Conservation (phyloP, 1,140 invertebrate genomes). For the Pseudomyrmex sp. region DNA sequence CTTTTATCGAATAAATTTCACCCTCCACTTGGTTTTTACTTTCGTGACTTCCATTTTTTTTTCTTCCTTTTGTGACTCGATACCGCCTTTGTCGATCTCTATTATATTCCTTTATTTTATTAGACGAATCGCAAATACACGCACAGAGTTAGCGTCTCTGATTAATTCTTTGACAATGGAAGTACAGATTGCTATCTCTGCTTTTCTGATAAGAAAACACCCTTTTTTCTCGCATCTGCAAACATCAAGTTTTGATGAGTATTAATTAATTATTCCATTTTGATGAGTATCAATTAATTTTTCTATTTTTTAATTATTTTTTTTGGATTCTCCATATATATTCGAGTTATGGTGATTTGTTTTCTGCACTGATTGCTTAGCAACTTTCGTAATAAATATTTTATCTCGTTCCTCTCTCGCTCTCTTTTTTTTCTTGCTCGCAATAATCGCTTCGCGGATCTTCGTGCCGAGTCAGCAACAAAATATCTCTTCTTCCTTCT, state of each 20-base stretch:
- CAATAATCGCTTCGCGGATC: constrained; percentile 61
- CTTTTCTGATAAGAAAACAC: too few species aligned
- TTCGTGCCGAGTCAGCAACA: constrained; percentile 41
- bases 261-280: too few species aligned
- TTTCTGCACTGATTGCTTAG: not conserved
- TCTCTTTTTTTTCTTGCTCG: not conserved
- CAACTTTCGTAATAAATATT: constrained; percentile 23
- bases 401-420: not conserved
- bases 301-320: not conserved
- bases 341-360: not conserved
- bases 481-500: constrained; percentile 37
- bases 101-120: constrained; percentile 37
- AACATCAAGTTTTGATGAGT: too few species aligned
- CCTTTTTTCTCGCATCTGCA: not conserved
- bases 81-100: constrained; percentile 9
- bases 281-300: too few species aligned
- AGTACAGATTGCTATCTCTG: not conserved
- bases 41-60: constrained; percentile 22
- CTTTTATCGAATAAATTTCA: not conserved
- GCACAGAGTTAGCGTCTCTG: not conserved
- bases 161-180: constrained; percentile 9
- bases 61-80: constrained; percentile 30
- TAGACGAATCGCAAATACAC: not conserved
- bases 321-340: not conserved
- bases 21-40: not conserved